Conservation (phyloP, 2,888 invertebrate species). For the Biston stratarius region DNA sequence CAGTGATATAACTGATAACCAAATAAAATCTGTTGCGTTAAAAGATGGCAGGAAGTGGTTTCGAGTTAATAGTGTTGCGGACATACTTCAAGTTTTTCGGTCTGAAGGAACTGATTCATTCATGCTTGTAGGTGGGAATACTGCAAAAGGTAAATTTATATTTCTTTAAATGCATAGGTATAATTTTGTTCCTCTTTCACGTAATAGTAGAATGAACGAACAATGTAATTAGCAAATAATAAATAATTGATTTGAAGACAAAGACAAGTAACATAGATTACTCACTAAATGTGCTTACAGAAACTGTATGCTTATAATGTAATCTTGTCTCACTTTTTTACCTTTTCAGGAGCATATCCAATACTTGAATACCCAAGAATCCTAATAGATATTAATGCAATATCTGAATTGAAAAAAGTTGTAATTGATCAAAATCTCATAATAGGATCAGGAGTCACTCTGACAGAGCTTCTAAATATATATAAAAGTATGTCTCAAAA, state of each 20-base stretch:
- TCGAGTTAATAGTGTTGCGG: constrained; percentile 74
- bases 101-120: constrained; percentile 72
- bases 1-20: constrained; percentile 44
- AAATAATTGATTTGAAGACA: no score
- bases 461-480: constrained; percentile 81
- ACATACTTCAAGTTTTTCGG: constrained; percentile 76
- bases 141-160: constrained; percentile 85
- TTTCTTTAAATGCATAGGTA: background rate
- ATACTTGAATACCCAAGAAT: constrained; percentile 65
- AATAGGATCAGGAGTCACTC: constrained; percentile 86
- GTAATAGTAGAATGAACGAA: no score
- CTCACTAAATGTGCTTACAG: no score
- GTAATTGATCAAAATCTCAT: constrained; percentile 71
- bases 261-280: no score
- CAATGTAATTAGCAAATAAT: no score
- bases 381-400: constrained; percentile 87
- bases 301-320: background rate
- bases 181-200: no score
- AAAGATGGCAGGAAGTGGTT: constrained; percentile 78
- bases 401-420: constrained; percentile 83
- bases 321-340: constrained; percentile 1
- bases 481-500: constrained; percentile 61
- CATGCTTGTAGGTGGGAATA: constrained; percentile 89
- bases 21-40: constrained; percentile 51
- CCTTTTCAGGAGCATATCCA: constrained; percentile 69